A percentile compares a stretch with the other conserved stretches of the same genome.
These are phyloP conservation scores for Meriones unguiculatus DNA, from an alignment of 2,113 vertebrate species.

Conservation along the genomic window DNA sequence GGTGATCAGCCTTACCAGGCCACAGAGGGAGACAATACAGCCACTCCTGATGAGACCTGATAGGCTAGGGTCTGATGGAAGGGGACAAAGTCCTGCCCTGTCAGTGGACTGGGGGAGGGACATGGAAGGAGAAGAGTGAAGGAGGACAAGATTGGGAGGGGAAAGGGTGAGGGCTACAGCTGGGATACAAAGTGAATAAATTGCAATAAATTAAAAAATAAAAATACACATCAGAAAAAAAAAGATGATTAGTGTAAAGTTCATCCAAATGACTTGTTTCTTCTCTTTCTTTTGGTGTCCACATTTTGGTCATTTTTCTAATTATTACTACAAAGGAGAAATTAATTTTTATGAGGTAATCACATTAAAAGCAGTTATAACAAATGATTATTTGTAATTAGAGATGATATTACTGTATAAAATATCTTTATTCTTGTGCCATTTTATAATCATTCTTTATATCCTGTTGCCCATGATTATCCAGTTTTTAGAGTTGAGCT, in stretches of 20 bases:
- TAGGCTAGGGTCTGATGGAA: no score
- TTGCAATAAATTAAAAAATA: no score
- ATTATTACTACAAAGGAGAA: constrained; percentile 17
- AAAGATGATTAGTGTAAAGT: constrained; percentile 52
- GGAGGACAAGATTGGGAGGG: no score
- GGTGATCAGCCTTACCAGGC: no score
- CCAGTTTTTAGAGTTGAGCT: constrained; percentile 3
- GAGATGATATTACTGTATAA: constrained; percentile 38
- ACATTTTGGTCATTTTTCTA: constrained; percentile 53
- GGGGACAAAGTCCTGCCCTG: no score
- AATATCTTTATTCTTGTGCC: constrained; percentile 25
- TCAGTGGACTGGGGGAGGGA: no score
- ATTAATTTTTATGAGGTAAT: constrained; percentile 26
- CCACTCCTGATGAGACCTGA: no score
- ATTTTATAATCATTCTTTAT: constrained; percentile 53
- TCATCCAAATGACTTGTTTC: constrained; percentile 12
- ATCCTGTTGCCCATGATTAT: not conserved
- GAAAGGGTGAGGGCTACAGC: no score
- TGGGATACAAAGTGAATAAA: no score
- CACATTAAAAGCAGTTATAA: constrained; percentile 29
- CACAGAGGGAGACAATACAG: no score
- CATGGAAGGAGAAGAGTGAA: no score
- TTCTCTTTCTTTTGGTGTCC: constrained; percentile 53
- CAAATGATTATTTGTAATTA: constrained; percentile 37
- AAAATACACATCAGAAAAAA: not conserved